A percentile compares a stretch with the other conserved stretches of the same genome.
phyloP scores from a whole-genome alignment of 1,140 invertebrate genomes.

The Eupristina koningsbergeri region DNA sequence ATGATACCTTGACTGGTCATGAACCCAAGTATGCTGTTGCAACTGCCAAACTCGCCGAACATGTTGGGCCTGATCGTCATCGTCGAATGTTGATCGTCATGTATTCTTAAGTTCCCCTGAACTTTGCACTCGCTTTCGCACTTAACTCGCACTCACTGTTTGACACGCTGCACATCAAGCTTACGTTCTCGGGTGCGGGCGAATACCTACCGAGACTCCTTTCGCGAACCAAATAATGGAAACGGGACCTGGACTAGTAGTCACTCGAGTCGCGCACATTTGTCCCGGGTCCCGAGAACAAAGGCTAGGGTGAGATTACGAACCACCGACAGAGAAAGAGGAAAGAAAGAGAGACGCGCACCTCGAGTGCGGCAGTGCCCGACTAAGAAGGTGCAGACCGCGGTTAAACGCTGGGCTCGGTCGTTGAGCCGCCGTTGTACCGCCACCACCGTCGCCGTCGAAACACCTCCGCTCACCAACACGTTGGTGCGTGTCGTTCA shows the following conservation, averaged over 20 bases:
- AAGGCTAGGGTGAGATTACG: neutral
- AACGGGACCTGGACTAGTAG: neutral
- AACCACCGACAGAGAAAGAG: neutral
- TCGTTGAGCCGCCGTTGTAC: neutral
- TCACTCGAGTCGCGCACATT: neutral
- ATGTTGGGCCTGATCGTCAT: constrained; percentile 56
- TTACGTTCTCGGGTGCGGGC: neutral
- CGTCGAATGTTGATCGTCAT: neutral
- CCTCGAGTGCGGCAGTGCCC: constrained; percentile 59
- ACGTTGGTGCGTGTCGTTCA: constrained; percentile 11
- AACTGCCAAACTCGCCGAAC: constrained; percentile 63
- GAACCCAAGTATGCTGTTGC: constrained; percentile 66
- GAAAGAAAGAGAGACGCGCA: constrained; percentile 53
- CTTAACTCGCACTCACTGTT: too few species aligned
- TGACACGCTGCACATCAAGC: too few species aligned
- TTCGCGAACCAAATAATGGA: neutral
- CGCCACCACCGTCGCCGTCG: neutral
- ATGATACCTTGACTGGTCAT: constrained; percentile 61
- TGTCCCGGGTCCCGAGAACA: constrained; percentile 4
- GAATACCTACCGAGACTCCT: neutral
- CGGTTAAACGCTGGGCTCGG: too few species aligned
- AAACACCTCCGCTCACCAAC: neutral
- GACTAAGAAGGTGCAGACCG: constrained; percentile 58
- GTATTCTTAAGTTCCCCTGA: neutral
- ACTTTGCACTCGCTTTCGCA: neutral